These are phyloP conservation scores for Datnioides undecimradiatus DNA, from an alignment of 2,113 vertebrate species.

Conservation along the genomic window DNA sequence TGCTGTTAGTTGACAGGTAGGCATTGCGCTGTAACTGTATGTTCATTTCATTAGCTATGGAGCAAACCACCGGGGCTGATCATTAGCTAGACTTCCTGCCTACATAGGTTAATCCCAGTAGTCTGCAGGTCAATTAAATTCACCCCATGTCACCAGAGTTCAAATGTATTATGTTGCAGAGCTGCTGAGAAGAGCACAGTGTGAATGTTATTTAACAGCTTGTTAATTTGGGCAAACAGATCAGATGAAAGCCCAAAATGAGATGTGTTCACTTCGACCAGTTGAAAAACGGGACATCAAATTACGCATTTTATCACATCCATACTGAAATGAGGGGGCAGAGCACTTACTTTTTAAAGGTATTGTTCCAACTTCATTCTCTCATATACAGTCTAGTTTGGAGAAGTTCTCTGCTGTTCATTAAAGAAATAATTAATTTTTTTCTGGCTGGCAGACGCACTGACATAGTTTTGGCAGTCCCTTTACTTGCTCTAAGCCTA, in stretches of 20 bases:
- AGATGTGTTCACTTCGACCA: conserved; percentile 17
- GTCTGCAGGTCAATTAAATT: conserved; percentile 39
- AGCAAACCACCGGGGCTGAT: conserved; percentile 43
- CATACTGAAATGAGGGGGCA: neutral
- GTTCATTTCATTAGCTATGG: conserved; percentile 57
- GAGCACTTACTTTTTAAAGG: neutral
- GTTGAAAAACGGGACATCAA: conserved; percentile 37
- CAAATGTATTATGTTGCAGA: conserved; percentile 30
- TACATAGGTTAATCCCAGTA: conserved; percentile 42
- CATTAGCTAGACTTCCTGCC: conserved; percentile 47
- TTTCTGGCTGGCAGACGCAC: neutral
- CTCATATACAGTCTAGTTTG: neutral
- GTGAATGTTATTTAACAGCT: conserved; percentile 52
- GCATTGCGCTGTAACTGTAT: conserved; percentile 26
- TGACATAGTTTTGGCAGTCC: conserved; percentile 4
- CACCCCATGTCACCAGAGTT: neutral
- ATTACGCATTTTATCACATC: conserved; percentile 28
- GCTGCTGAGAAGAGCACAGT: conserved; percentile 36
- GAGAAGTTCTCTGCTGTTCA: neutral
- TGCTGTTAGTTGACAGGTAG: conserved; percentile 23
- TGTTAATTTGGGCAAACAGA: conserved; percentile 53
- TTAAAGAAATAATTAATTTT: neutral
- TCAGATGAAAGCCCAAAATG: conserved; percentile 22
- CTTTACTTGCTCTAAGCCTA: neutral
- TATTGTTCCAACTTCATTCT: neutral